Evolutionary conservation across 2,888 invertebrate species (phyloP), one percentile per base, ranked within the genome.

Genomic region (Nemurella pictetii): DNA sequence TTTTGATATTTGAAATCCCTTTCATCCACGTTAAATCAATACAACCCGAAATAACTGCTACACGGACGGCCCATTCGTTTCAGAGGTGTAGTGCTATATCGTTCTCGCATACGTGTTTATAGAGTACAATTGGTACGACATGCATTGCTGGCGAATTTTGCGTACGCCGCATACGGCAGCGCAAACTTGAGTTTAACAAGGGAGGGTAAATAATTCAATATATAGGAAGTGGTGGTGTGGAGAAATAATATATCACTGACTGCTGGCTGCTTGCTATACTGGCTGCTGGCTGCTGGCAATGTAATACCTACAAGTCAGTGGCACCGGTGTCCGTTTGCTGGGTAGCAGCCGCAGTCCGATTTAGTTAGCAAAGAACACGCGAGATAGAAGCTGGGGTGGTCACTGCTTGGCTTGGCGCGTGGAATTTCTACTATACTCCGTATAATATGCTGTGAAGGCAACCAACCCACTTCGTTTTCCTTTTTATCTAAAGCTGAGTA

Each of bases 1-100:
- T 82, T 72, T 82, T 55, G 28, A 28, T 36, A 82, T 55, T 36
- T 29, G 20, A 82, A 82, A 82, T 82, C 82, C 29, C 26, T 82
- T 72, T 82, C 29, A 82, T 82, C 55, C 80, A 25, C 35, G 36
- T 32, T 27, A 81, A 81, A 81, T 81, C 80, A 36, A 81, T 81
- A 81, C 80, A 35, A 35, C 30, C 78, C 78, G 15, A 78, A 78
- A 78, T 29, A 78, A 55, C 55, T 55, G 55, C 55, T 55, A 55
- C 55, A 12, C 55, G 15, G 20, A n/a, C n/a, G n/a, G 3, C 55
- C 55, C 55, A 55, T 55, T n/a, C 55, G 20, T 32, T 32, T 32
- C 32, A 3, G 3, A 55, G 55, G 55, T 55, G 20, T 55, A 55
- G 20, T 12, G 55, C 55, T 20, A 55, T 55, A 55, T 55, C 15